These are phyloP conservation scores for Etheostoma spectabile DNA, from an alignment of 2,113 vertebrate species.

Conservation along the genomic window DNA sequence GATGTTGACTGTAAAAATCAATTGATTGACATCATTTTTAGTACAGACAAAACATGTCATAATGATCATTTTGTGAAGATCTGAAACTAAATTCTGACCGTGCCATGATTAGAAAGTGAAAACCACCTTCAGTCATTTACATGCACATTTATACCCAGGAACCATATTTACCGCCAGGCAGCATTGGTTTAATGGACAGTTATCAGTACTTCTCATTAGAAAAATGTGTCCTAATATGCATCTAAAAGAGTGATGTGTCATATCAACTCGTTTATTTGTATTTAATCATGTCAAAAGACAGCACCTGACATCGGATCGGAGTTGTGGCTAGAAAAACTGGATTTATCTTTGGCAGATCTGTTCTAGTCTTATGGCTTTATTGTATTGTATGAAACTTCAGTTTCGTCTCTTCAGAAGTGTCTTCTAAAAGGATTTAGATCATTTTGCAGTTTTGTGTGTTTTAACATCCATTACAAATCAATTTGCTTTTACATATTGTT, in stretches of 20 bases:
- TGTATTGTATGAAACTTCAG: slow-evolving; percentile 16
- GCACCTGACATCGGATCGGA: slow-evolving; percentile 10
- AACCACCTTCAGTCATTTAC: neutral
- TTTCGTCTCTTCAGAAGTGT: slow-evolving; percentile 7
- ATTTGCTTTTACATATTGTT: neutral
- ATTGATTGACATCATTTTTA: neutral
- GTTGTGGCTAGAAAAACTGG: slow-evolving; percentile 25
- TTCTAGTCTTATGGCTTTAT: slow-evolving; percentile 47
- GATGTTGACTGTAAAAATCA: neutral
- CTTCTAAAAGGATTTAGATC: neutral
- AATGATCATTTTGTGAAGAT: neutral
- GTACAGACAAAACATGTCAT: neutral
- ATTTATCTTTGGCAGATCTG: slow-evolving; percentile 32
- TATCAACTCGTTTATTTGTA: slow-evolving; percentile 14
- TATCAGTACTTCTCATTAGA: slow-evolving; percentile 7
- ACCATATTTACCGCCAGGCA: slow-evolving; percentile 13
- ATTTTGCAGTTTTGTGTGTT: slow-evolving; percentile 23
- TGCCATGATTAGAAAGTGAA: neutral
- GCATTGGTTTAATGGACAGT: neutral
- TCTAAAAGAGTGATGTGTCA: neutral
- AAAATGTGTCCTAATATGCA: slow-evolving; percentile 22
- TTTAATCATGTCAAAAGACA: slow-evolving; percentile 20
- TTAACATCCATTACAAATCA: slow-evolving; percentile 18
- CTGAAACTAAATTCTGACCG: neutral
- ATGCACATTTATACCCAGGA: neutral